Base-by-base conservation (phyloP, 2,113 vertebrate genomes). In the Rhinolophus sinicus region DNA sequence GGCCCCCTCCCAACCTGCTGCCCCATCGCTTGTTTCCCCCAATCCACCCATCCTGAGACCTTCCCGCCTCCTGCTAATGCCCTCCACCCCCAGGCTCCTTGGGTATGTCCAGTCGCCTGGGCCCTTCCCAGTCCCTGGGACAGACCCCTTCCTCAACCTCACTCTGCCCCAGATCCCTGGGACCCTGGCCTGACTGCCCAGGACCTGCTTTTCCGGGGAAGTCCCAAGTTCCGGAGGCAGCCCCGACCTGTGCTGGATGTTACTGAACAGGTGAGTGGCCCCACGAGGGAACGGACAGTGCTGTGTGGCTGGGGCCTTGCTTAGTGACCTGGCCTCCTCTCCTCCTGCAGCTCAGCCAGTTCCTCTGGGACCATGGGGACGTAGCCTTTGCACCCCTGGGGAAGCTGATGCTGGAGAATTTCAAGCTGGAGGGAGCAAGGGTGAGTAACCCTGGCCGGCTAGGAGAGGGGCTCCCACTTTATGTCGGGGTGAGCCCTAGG, bases 331-430 rank as follows among this genome's bases (percentile, higher is more conserved):
- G 2, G 4, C 85, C 11, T 15, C 80, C 14, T 14, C 21, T 26
- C 5, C 26, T 35, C 22, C 64, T 0, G 0, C 94, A 99, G 99
- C 98, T 99, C 98, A 96, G 98, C 95, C 98, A 97, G 95, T 99
- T 99, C 96, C 98, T 98, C 97, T 80, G 97, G 92, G 98, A 99
- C 93, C 98, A 99, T 33, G 95, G 85, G 13, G 97, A 98, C 35
- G 98, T 99, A 6, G 98, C 99, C 24, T 99, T 99, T 30, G 94
- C 98, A 0, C 98, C 98, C 38, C 98, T 99, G 97, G 97, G 98
- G 8, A 96, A 83, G 24, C 80, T 99, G 56, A 98, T 99, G 56
- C 97, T 98, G 9, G 98, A 98, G 65, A 90, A 98, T 80, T 98
- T 99, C 90, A 70, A 93, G 83, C 98, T 99, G 73, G 96, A 65